Evolutionary conservation across 2,797 vertebrate species (phyloP).

Genomic region (Galago senegalensis): DNA sequence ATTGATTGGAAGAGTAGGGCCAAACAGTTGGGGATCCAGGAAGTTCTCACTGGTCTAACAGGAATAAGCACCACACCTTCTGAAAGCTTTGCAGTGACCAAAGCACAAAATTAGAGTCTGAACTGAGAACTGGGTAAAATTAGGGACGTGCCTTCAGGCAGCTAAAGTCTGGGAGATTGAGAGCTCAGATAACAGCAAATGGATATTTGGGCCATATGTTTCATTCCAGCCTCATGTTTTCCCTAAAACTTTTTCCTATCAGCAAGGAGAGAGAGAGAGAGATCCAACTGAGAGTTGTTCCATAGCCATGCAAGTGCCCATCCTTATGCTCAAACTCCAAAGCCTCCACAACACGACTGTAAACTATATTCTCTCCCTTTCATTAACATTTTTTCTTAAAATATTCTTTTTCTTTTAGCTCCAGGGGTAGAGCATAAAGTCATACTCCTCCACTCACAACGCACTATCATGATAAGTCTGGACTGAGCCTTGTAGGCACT

Average conservation of each 20-base stretch:
- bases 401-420: background rate
- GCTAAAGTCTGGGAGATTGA: background rate
- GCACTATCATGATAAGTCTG: background rate
- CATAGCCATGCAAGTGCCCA: background rate
- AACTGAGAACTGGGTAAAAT: background rate
- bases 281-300: background rate
- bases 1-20: background rate
- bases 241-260: background rate
- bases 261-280: background rate
- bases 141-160: background rate
- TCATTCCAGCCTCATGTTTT: background rate
- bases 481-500: background rate
- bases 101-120: background rate
- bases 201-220: background rate
- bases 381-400: background rate
- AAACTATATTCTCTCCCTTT: background rate
- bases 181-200: background rate
- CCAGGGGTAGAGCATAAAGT: background rate
- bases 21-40: conserved; percentile 34
- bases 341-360: background rate
- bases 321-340: background rate
- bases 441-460: background rate
- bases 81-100: background rate
- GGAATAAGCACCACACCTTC: conserved; percentile 34
- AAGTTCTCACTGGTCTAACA: conserved; percentile 60